Evolutionary conservation across 2,797 vertebrate genomes (phyloP).

Genomic region (Hyperoplus lanceolatus): DNA sequence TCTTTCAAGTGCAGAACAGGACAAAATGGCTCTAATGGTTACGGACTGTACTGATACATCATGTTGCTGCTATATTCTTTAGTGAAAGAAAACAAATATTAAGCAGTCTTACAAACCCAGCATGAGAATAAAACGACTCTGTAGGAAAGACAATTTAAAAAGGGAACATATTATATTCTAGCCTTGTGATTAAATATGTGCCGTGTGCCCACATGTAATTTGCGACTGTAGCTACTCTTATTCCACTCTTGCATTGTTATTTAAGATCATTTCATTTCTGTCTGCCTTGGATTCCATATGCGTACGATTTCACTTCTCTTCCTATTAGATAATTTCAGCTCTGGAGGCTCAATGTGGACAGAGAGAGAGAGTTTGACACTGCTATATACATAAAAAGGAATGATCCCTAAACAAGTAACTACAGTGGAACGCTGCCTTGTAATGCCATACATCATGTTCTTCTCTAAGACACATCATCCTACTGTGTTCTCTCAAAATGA

Average conservation of each 20-base stretch:
- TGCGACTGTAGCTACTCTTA: background rate
- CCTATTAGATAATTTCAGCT: background rate
- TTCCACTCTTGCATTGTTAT: background rate
- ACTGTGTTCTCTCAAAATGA: slow-evolving; percentile 1
- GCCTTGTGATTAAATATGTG: slow-evolving; percentile 13
- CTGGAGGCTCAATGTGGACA: background rate
- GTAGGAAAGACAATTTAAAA: slow-evolving; percentile 23
- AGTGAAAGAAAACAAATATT: slow-evolving; percentile 30
- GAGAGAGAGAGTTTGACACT: background rate
- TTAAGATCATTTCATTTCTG: background rate
- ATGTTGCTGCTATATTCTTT: slow-evolving; percentile 60
- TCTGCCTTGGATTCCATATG: slow-evolving; percentile 2
- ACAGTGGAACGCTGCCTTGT: background rate
- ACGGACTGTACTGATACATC: slow-evolving; percentile 62
- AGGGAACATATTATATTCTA: slow-evolving; percentile 14
- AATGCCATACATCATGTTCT: background rate
- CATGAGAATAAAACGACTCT: slow-evolving; percentile 57
- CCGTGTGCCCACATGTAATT: background rate
- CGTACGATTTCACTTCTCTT: slow-evolving; percentile 12
- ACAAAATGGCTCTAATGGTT: slow-evolving; percentile 57
- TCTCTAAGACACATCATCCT: background rate
- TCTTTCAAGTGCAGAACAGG: slow-evolving; percentile 57
- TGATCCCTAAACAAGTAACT: background rate
- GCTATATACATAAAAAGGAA: background rate
- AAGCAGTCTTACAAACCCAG: slow-evolving; percentile 26